Percentiles rank a stretch among this genome's conserved stretches.
These are phyloP conservation scores for Zygaena filipendulae DNA, from an alignment of 2,888 invertebrate species.

Conservation along the genomic window DNA sequence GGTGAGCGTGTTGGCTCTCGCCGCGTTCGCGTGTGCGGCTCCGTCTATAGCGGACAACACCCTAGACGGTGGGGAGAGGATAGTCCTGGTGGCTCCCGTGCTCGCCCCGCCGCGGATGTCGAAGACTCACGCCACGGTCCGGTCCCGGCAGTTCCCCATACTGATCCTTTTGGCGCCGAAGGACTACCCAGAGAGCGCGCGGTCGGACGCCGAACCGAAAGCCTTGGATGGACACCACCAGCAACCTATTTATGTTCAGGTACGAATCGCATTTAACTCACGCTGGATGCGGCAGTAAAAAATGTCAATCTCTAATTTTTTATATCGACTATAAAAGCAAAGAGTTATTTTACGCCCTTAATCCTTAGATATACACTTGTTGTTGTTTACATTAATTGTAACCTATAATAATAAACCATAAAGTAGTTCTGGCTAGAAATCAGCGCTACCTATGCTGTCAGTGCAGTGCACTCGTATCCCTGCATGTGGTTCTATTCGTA, in stretches of 20 bases:
- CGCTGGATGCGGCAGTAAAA: no score
- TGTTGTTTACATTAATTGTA: no score
- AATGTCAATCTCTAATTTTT: no score
- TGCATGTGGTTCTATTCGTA: no score
- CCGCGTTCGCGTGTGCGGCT: slow-evolving; percentile 29
- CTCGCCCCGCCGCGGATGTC: slow-evolving; percentile 51
- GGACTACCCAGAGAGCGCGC: slow-evolving; percentile 23
- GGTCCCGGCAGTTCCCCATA: slow-evolving; percentile 53
- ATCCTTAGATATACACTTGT: no score
- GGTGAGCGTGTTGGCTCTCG: slow-evolving; percentile 29
- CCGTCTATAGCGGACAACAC: slow-evolving; percentile 44
- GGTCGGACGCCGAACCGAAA: slow-evolving; percentile 37
- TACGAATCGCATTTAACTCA: no score
- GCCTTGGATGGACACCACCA: slow-evolving; percentile 33
- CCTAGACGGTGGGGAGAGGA: slow-evolving; percentile 39
- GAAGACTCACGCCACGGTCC: slow-evolving; percentile 35
- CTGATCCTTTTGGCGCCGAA: slow-evolving; percentile 40
- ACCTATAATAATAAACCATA: no score
- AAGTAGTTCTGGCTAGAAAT: no score
- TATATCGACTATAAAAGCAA: no score
- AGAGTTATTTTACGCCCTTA: not conserved
- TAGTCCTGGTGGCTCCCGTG: slow-evolving; percentile 49
- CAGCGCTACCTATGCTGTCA: no score
- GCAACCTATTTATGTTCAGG: slow-evolving; percentile 53
- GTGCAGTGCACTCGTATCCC: no score